phyloP scores from a whole-genome alignment of 1,140 invertebrate genomes.

The Drosophila parabipectinata region DNA sequence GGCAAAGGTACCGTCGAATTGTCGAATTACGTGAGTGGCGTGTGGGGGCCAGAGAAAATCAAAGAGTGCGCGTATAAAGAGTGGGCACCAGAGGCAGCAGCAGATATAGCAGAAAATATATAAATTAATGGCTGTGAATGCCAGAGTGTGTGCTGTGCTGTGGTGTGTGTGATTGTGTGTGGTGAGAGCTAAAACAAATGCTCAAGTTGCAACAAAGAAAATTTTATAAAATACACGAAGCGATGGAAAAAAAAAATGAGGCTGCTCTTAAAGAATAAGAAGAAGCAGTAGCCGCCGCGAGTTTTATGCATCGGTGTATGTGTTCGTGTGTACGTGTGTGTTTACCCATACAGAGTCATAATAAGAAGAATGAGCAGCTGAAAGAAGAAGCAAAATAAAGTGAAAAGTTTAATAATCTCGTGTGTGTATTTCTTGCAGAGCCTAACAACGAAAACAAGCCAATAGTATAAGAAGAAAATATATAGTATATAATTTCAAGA shows the following conservation, averaged over 20 bases:
- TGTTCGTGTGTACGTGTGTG: conserved; percentile 35
- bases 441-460: conserved; percentile 39
- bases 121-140: conserved; percentile 28
- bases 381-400: conserved; percentile 30
- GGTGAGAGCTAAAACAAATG: conserved; percentile 51
- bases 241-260: conserved; percentile 27
- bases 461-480: conserved; percentile 20
- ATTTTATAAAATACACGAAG: conserved; percentile 63
- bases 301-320: conserved; percentile 12
- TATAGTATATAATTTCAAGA: conserved; percentile 33
- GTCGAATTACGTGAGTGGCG: conserved; percentile 65
- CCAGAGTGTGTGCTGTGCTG: conserved; percentile 37
- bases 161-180: conserved; percentile 38
- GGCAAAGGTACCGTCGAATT: neutral
- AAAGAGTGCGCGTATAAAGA: neutral
- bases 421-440: conserved; percentile 48
- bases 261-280: conserved; percentile 37
- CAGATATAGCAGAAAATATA: neutral
- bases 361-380: conserved; percentile 54
- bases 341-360: conserved; percentile 21
- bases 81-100: neutral
- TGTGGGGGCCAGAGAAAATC: neutral
- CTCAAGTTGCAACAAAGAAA: conserved; percentile 75
- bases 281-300: conserved; percentile 37
- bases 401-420: conserved; percentile 35